Conservation (phyloP, 2,113 vertebrate species). For the Pipra filicauda region DNA sequence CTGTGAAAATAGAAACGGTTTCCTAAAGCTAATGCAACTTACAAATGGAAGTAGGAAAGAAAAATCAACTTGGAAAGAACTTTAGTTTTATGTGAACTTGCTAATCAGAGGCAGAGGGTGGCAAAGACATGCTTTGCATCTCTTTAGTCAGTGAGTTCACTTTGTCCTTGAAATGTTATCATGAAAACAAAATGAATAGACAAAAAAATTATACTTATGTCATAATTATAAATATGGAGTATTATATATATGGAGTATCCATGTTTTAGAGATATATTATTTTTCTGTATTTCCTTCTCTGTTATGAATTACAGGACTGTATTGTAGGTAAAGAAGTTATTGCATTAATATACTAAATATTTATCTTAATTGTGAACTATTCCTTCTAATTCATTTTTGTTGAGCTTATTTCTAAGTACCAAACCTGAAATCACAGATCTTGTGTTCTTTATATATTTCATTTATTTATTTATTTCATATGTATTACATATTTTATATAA, state of each 20-base stretch:
- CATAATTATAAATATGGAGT: background rate
- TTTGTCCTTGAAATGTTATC: background rate
- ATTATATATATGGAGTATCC: background rate
- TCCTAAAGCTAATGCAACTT: background rate
- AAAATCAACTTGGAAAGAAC: background rate
- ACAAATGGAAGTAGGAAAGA: background rate
- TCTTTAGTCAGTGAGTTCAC: background rate
- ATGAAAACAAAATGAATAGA: background rate
- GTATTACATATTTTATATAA: background rate
- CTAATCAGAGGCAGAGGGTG: background rate
- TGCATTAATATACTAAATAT: background rate
- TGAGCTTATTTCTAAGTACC: background rate
- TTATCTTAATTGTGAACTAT: background rate
- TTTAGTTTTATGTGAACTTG: background rate
- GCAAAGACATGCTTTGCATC: background rate
- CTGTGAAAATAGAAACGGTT: background rate
- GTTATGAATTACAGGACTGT: constrained; percentile 11
- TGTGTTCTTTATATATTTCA: background rate
- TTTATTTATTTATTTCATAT: background rate
- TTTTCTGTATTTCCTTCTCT: background rate
- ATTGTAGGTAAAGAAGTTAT: constrained; percentile 1
- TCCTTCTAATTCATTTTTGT: background rate
- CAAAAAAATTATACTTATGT: too few species aligned
- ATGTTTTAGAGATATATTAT: background rate
- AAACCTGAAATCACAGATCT: background rate